Percentiles rank a stretch among this genome's conserved stretches.
Conservation (phyloP, 2,797 vertebrate species). For the Sandelia bainsii region DNA sequence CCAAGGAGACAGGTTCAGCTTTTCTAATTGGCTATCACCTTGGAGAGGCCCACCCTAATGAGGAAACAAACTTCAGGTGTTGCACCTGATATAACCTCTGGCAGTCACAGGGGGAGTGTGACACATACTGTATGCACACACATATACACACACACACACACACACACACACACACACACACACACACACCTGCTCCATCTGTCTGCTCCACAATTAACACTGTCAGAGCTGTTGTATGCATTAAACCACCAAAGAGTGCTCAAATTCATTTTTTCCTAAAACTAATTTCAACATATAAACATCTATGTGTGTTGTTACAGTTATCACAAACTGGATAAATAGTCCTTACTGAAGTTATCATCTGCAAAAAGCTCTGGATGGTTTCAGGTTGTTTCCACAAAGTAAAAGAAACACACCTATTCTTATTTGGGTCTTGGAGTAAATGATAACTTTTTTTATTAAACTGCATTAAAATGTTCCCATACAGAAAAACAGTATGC, state of each 20-base stretch:
- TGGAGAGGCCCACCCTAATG: slow-evolving; percentile 67
- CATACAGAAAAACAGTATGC: slow-evolving; percentile 24
- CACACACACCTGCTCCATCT: slow-evolving; percentile 45
- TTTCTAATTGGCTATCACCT: slow-evolving; percentile 69
- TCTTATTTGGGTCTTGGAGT: slow-evolving; percentile 18
- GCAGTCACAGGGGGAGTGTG: slow-evolving; percentile 52
- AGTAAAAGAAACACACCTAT: background rate
- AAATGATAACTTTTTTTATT: slow-evolving; percentile 35
- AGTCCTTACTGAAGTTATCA: background rate
- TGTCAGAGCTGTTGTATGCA: background rate
- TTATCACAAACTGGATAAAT: background rate
- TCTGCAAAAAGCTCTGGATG: background rate
- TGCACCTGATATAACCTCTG: slow-evolving; percentile 62
- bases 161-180: slow-evolving; percentile 25
- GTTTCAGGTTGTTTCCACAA: slow-evolving; percentile 6
- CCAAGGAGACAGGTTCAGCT: slow-evolving; percentile 47
- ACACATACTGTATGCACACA: slow-evolving; percentile 28
- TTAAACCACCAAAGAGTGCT: background rate
- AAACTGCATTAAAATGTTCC: slow-evolving; percentile 46
- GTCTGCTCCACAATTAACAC: slow-evolving; percentile 40
- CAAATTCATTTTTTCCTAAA: background rate
- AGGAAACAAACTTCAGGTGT: slow-evolving; percentile 66
- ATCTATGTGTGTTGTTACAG: background rate
- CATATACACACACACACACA: slow-evolving; percentile 5
- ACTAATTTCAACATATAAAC: background rate